Evolutionary conservation across 92 coral and sea anemone genomes (phyloP).

Genomic region (Isaurus tuberculatus): DNA sequence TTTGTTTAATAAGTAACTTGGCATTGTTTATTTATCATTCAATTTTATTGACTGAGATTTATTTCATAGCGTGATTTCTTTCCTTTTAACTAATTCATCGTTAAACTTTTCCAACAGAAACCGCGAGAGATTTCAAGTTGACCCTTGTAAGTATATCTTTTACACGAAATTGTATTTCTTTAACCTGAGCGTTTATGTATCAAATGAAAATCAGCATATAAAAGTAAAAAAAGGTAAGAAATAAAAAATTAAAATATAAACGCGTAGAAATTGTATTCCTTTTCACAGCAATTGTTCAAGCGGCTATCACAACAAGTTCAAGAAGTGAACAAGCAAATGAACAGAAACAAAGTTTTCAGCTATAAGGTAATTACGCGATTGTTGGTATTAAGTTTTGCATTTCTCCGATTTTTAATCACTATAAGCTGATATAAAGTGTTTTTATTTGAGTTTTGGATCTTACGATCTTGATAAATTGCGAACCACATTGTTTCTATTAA

Average conservation of each 20-base stretch:
- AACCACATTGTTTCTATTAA: too few relatives aligned
- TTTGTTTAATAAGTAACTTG: slow-evolving; percentile 7
- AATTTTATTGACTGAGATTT: slow-evolving; percentile 4
- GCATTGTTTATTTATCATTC: background rate
- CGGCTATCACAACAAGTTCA: slow-evolving; percentile 94
- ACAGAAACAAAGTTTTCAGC: slow-evolving; percentile 68
- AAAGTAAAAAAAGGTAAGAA: background rate
- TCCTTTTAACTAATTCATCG: background rate
- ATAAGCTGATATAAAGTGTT: too few relatives aligned
- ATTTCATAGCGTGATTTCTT: background rate
- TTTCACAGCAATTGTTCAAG: slow-evolving; percentile 88
- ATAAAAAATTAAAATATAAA: background rate
- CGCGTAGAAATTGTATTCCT: background rate
- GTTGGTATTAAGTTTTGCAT: too few relatives aligned
- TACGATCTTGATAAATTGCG: too few relatives aligned
- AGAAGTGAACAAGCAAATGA: slow-evolving; percentile 92
- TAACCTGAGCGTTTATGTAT: background rate
- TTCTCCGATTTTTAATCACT: too few relatives aligned
- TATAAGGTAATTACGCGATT: slow-evolving; percentile 66
- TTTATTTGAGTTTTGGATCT: background rate
- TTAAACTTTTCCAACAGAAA: slow-evolving; percentile 56
- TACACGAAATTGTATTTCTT: background rate
- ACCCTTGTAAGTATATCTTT: slow-evolving; percentile 84
- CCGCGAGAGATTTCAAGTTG: slow-evolving; percentile 85
- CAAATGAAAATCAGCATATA: background rate